Percentiles rank a stretch among this genome's conserved stretches.
phyloP scores from a whole-genome alignment of 2,888 invertebrate genomes.

The Mythimna pallens region DNA sequence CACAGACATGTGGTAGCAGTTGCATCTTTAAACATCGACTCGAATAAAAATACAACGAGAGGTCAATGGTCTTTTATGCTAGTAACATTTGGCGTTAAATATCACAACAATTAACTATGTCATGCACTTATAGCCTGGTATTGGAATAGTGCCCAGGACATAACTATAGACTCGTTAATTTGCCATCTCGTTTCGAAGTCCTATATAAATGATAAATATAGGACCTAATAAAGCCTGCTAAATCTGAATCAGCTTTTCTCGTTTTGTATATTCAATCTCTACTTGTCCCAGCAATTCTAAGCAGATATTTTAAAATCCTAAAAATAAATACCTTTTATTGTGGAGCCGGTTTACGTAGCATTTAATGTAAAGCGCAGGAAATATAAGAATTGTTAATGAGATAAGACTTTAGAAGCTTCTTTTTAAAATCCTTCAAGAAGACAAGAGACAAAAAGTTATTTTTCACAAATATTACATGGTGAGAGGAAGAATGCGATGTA shows the following conservation, averaged over 20 bases:
- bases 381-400: slow-evolving; percentile 48
- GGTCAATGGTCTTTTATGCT: slow-evolving; percentile 44
- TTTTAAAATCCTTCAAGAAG: slow-evolving; percentile 37
- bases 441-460: slow-evolving; percentile 14
- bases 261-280: not conserved
- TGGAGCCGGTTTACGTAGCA: slow-evolving; percentile 29
- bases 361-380: slow-evolving; percentile 41
- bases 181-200: not conserved
- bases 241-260: slow-evolving; percentile 7
- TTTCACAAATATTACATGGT: slow-evolving; percentile 30
- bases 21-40: slow-evolving; percentile 18
- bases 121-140: slow-evolving; percentile 20
- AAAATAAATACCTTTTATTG: slow-evolving; percentile 26
- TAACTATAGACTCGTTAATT: slow-evolving; percentile 1
- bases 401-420: slow-evolving; percentile 24
- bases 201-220: slow-evolving; percentile 6
- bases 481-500: not conserved
- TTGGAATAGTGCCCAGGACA: slow-evolving; percentile 50
- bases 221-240: not conserved
- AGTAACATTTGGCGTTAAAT: slow-evolving; percentile 39
- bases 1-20: slow-evolving; percentile 32
- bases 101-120: slow-evolving; percentile 41
- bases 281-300: slow-evolving; percentile 9
- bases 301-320: slow-evolving; percentile 6
- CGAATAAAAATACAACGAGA: slow-evolving; percentile 27